Conservation (phyloP, 2,888 invertebrate genomes). For the Suillia variegata region DNA sequence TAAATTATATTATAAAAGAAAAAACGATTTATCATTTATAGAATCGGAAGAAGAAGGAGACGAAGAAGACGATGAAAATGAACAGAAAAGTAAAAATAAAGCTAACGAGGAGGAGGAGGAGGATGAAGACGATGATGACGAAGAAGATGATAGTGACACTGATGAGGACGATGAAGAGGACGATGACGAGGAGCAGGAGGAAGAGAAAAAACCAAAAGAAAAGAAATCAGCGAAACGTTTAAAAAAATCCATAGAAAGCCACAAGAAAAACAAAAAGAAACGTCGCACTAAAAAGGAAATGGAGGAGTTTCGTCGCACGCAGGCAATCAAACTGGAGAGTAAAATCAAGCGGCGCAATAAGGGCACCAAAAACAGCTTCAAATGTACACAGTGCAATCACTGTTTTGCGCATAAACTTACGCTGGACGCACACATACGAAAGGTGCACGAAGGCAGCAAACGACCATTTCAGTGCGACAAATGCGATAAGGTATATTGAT, state of each 20-base stretch:
- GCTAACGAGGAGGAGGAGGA: neutral
- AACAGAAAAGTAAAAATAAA: neutral
- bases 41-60: neutral
- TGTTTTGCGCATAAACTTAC: constrained; percentile 50
- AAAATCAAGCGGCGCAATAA: constrained; percentile 31
- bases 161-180: neutral
- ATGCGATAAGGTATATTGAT: too few species aligned
- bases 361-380: constrained; percentile 41
- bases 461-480: constrained; percentile 51
- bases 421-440: constrained; percentile 47
- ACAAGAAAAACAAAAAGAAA: constrained; percentile 4
- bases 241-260: constrained; percentile 2
- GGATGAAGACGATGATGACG: constrained; percentile 4
- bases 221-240: neutral
- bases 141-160: constrained; percentile 4
- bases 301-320: constrained; percentile 20
- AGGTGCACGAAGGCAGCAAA: constrained; percentile 51
- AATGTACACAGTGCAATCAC: constrained; percentile 45
- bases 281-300: constrained; percentile 25
- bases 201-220: neutral
- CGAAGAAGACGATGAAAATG: constrained; percentile 1
- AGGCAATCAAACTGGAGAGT: constrained; percentile 4
- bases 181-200: constrained; percentile 8
- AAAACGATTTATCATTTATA: too few species aligned
- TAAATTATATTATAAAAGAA: neutral